A percentile compares a stretch with the other conserved stretches of the same genome.
Conservation (phyloP, 2,113 vertebrate genomes). For the Sakesphorus luctuosus region DNA sequence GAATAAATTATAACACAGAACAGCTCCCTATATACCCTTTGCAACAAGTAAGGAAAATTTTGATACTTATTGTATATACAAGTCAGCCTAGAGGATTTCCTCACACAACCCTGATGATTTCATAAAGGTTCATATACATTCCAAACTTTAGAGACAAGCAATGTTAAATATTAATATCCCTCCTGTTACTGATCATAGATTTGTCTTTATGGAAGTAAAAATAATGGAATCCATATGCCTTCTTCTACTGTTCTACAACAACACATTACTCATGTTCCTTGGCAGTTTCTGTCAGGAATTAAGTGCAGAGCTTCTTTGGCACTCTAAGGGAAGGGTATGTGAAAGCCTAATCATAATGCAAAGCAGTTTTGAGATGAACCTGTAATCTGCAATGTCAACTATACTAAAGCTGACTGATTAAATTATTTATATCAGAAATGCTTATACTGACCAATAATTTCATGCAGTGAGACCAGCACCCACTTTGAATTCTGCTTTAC, state of each 20-base stretch:
- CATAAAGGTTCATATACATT: background rate
- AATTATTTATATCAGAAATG: background rate
- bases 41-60: background rate
- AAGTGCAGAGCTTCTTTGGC: background rate
- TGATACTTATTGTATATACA: background rate
- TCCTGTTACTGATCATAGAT: background rate
- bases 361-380: background rate
- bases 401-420: background rate
- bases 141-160: background rate
- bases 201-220: background rate
- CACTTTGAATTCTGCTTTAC: background rate
- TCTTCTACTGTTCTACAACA: background rate
- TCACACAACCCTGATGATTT: background rate
- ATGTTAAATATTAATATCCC: background rate
- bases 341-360: background rate
- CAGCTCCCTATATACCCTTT: background rate
- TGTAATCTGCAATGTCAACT: background rate
- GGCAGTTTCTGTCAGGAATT: background rate
- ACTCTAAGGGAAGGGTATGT: background rate
- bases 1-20: background rate
- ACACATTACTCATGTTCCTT: background rate
- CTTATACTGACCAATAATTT: background rate
- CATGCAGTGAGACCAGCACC: background rate
- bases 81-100: background rate
- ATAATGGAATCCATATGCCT: background rate